Evolutionary conservation across 2,797 vertebrate genomes (phyloP), one percentile per base, ranked within the genome.

Genomic region (Onychomys arenicola): DNA sequence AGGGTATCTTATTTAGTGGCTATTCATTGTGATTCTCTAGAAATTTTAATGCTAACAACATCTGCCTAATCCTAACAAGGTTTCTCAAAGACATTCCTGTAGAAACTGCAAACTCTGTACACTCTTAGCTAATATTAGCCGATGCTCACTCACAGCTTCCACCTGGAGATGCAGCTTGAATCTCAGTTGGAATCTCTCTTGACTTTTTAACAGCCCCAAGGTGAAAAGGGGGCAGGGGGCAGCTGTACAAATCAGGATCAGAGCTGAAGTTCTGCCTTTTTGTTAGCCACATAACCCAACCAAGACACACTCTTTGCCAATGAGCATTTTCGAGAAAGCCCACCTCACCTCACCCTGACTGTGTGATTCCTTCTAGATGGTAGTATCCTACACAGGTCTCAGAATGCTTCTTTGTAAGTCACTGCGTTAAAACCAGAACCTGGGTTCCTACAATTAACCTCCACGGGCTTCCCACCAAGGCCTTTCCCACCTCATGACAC

Each of bases 11-110:
- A 67, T 84, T 94, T 85, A 84, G 78, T 57, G 88, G 55, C 61
- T 89, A n/a, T 43, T 46, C 46, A 46, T 75, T 65, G 34, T 29
- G 69, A 83, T 80, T 96, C 80, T 96, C 46, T 82, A 63, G 55
- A 94, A 94, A 92, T 63, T 19, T 37, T 34, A 77, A 32, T 65
- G 29, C 71, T 34, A 65, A 89, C 13, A 67, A 80, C 34, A 65
- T 71, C 91, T 32, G 32, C 76, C 52, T 65, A 69, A 89, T 80
- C 37, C 82, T 94, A 84, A 84, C 75, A 94, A 93, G 57, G 29
- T 90, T 96, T 96, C 73, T 96, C 65, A 93, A 86, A 95, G 95
- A 86, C 49, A 27, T 77, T 67, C 52, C 95, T 76, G 83, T 10
- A 92, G 84, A 90, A 88, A 92, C 46, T 96, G 95, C 69, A 55